phyloP scores from a whole-genome alignment of 2,888 invertebrate genomes.

The Loripinus fragilis region DNA sequence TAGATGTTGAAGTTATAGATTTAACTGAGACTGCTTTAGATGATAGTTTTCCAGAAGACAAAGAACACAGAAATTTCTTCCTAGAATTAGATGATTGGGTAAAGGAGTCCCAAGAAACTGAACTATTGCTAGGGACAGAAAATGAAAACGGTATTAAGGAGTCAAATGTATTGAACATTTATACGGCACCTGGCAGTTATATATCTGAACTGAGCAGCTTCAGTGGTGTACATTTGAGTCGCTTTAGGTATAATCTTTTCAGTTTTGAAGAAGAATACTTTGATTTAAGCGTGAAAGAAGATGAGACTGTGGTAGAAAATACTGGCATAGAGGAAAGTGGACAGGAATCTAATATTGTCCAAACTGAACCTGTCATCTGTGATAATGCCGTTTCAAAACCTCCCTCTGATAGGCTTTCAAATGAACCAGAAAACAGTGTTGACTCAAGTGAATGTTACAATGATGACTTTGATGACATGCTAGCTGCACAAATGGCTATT shows the following conservation, averaged over 20 bases:
- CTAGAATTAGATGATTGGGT: neutral
- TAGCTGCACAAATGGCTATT: constrained; percentile 6
- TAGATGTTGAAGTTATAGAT: neutral
- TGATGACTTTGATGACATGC: constrained; percentile 11
- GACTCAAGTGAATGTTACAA: neutral
- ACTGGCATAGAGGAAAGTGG: neutral
- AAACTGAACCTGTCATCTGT: neutral
- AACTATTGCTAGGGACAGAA: too few species aligned
- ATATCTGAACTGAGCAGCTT: neutral
- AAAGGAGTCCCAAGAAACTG: neutral
- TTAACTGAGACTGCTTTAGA: neutral
- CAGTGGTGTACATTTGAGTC: neutral
- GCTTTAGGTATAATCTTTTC: constrained; percentile 8
- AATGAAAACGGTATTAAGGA: too few species aligned
- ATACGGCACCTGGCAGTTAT: neutral
- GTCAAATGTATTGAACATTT: neutral
- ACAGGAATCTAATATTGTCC: neutral
- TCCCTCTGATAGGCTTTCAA: neutral
- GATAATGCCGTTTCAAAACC: neutral
- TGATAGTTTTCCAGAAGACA: neutral
- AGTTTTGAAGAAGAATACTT: neutral
- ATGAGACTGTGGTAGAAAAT: neutral
- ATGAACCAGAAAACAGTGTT: neutral
- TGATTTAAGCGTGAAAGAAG: neutral
- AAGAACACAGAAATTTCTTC: neutral